A percentile compares a stretch with the other conserved stretches of the same genome.
Evolutionary conservation across 2,113 vertebrate species (phyloP).

Genomic region (Microcebus ravelobensis): DNA sequence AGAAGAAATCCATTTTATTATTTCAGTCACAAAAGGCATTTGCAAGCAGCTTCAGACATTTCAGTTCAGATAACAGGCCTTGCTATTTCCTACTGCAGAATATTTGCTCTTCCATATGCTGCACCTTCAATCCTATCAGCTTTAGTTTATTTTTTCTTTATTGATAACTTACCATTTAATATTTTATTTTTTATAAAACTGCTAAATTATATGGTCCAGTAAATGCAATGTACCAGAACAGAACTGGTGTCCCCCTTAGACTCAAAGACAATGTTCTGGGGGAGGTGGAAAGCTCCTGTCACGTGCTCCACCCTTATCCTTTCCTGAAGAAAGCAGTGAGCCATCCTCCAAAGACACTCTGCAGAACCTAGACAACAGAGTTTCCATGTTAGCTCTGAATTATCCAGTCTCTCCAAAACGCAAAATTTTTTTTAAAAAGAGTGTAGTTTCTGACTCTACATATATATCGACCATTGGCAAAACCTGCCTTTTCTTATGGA

Average conservation of each 20-base stretch:
- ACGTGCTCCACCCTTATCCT: neutral
- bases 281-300: neutral
- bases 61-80: neutral
- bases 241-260: neutral
- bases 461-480: neutral
- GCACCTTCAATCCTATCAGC: neutral
- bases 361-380: neutral
- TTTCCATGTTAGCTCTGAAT: neutral
- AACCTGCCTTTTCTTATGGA: neutral
- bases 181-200: slow-evolving; percentile 18
- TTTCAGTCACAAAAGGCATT: neutral
- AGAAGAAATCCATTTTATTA: neutral
- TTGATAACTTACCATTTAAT: neutral
- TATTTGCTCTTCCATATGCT: neutral
- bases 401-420: neutral
- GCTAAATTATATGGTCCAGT: neutral
- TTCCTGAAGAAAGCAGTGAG: neutral
- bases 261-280: neutral
- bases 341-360: neutral
- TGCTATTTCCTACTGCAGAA: neutral
- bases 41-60: neutral
- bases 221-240: neutral
- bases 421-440: neutral
- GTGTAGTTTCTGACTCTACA: neutral
- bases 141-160: slow-evolving; percentile 25